A percentile compares a stretch with the other conserved stretches of the same genome.
Evolutionary conservation across 2,888 invertebrate species (phyloP).

Genomic region (Megaustenia siamemsis): DNA sequence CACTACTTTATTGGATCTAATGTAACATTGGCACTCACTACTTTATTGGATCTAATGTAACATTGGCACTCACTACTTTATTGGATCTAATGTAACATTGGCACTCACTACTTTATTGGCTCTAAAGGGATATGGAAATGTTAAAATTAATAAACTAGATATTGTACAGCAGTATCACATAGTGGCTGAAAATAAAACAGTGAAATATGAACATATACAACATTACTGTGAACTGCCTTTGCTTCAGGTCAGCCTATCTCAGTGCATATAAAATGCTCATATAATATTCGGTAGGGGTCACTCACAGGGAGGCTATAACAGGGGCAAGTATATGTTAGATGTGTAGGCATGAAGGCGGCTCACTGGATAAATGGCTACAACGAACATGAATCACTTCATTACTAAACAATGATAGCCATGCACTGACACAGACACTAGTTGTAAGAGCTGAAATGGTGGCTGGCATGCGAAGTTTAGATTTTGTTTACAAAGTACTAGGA

Average conservation of each 20-base stretch:
- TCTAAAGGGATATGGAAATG: neutral
- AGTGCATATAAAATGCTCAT: neutral
- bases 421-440: neutral
- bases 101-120: too few species aligned
- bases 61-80: too few species aligned
- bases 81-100: too few species aligned
- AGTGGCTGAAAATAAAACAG: neutral
- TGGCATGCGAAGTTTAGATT: neutral
- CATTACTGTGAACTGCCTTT: neutral
- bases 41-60: too few species aligned
- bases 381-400: neutral
- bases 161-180: slow-evolving; percentile 17
- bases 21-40: too few species aligned
- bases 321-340: neutral
- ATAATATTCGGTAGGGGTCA: neutral
- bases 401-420: neutral
- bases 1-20: too few species aligned
- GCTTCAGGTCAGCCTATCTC: neutral
- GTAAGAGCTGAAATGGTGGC: neutral
- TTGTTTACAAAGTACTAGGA: neutral
- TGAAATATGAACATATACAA: neutral
- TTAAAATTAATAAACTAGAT: neutral
- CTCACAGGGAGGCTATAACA: too few species aligned
- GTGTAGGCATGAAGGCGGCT: neutral
- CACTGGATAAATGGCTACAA: neutral